phyloP scores from a whole-genome alignment of 2,113 vertebrate genomes.

The Elephas maximus region DNA sequence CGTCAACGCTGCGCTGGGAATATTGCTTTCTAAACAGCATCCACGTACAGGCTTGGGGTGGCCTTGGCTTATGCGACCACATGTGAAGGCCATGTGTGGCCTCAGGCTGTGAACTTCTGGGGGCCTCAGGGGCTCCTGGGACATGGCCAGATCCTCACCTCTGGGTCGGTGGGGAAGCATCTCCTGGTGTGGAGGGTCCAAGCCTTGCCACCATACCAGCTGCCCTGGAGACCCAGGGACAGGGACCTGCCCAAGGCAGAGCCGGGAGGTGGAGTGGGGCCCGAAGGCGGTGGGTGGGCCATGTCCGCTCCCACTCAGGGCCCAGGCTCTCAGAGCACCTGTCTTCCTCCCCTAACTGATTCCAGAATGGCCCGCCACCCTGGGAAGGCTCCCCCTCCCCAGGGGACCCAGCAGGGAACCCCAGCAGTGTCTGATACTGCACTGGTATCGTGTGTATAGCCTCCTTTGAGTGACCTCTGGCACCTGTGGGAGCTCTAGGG shows the following conservation, averaged over 20 bases:
- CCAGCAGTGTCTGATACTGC: background rate
- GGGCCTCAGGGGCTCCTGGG: background rate
- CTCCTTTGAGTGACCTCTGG: background rate
- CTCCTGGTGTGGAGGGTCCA: background rate
- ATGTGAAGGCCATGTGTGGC: rapidly evolving
- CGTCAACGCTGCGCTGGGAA: too few relatives aligned
- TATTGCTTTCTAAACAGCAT: too few relatives aligned
- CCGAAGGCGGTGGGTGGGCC: too few relatives aligned
- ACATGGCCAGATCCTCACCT: background rate
- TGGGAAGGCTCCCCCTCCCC: rapidly evolving
- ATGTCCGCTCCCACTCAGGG: rapidly evolving
- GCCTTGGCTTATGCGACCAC: too few relatives aligned
- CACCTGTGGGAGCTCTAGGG: background rate
- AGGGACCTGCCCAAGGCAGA: background rate
- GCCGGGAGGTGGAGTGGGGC: background rate
- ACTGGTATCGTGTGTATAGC: background rate
- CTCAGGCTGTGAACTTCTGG: rapidly evolving
- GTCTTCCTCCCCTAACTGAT: background rate
- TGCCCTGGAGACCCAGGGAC: too few relatives aligned
- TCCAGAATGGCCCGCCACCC: rapidly evolving
- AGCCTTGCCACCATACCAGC: background rate
- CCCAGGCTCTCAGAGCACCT: rapidly evolving
- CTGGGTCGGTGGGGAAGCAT: background rate
- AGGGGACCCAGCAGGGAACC: background rate
- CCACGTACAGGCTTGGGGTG: too few relatives aligned